Base-by-base conservation (phyloP, 2,797 vertebrate species). In the Pogonophryne albipinna region DNA sequence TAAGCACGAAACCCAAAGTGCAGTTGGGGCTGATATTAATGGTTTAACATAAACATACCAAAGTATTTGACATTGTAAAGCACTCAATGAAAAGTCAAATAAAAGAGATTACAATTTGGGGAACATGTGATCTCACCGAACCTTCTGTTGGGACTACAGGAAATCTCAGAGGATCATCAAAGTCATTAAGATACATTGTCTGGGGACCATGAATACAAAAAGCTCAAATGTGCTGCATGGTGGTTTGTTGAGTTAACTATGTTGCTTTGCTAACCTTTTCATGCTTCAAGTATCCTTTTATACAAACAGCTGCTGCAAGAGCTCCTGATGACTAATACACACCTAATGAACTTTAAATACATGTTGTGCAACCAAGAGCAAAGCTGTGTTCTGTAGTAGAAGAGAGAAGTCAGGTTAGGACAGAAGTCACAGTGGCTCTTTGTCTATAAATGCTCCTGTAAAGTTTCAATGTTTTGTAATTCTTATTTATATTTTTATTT, bases 371-470 rank as follows among this genome's bases (percentile, higher is more conserved):
- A 78, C 14, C 63, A 15, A 4, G 56, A 53, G 53, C 45, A 47
- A 55, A 71, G 31, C 57, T 3, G 13, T 71, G 56, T 20, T 41
- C 57, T 81, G 62, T 46, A 49, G 23, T 61, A 66, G 47, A 66
- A 4, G 10, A 27, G 9, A n/a, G 23, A 14, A 38, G 41, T 76
- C 62, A 72, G 47, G 68, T 63, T 57, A 46, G 67, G 50, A 10
- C 60, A 14, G 41, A 34, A 83, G 56, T 63, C 52, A 63, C 31
- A 64, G 56, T 76, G 52, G 63, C 49, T 86, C 60, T 38, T 38
- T 38, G 34, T 38, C 34, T 9, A 38, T 38, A 38, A 38, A 38
- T 38, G 34, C 34, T 38, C 6, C 34, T 38, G 34, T 38, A 0
- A 38, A 9, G 34, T 38, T 9, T 27, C 1, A 5, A 27, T 38